Percentiles rank a stretch among this genome's conserved stretches.
Conservation (phyloP, 2,113 vertebrate genomes). For the Burhinus bistriatus region DNA sequence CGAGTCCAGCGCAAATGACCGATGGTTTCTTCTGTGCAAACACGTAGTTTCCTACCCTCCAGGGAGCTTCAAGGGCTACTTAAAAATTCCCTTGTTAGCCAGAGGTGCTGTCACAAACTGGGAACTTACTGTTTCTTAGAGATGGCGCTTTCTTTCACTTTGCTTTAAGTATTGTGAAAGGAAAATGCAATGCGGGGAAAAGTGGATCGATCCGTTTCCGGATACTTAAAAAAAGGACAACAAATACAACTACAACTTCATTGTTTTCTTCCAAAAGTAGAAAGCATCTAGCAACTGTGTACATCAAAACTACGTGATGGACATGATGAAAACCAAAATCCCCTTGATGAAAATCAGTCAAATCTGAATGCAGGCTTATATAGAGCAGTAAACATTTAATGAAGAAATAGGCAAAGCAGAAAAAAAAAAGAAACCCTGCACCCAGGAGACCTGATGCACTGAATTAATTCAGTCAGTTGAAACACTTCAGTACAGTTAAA, state of each 20-base stretch:
- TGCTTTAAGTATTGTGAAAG: not conserved
- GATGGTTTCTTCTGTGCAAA: not conserved
- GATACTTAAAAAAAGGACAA: not conserved
- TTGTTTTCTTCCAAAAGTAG: not conserved
- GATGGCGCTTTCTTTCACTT: not conserved
- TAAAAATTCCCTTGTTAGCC: not conserved
- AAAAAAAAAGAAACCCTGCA: fast-evolving
- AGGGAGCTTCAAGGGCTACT: not conserved
- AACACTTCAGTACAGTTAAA: not conserved
- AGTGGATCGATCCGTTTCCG: not conserved
- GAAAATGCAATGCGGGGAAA: not conserved
- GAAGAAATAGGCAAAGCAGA: not conserved
- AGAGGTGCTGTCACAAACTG: not conserved
- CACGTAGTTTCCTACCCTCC: not conserved
- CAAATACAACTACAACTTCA: not conserved
- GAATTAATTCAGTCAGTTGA: not conserved
- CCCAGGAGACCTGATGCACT: not conserved
- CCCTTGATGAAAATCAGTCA: not conserved
- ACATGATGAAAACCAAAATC: not conserved
- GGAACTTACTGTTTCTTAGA: not conserved
- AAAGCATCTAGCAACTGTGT: not conserved
- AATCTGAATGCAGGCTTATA: not conserved
- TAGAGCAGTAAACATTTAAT: not conserved
- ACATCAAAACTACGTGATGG: not conserved
- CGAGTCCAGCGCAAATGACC: not conserved